Evolutionary conservation across 2,113 vertebrate genomes (phyloP).

Genomic region (Tyto alba): DNA sequence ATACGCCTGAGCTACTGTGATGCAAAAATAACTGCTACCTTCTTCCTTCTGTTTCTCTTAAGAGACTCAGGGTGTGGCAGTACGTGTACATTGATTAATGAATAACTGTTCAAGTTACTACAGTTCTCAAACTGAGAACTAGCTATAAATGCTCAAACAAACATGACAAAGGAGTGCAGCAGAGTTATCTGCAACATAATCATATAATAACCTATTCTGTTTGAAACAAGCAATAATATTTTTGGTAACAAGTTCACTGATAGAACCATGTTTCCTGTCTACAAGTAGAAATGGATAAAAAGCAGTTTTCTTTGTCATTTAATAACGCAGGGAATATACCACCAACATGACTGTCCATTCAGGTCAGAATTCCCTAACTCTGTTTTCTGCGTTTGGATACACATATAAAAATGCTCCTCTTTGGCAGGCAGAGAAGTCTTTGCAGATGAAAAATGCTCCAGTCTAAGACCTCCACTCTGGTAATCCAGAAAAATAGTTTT

Average conservation of each 20-base stretch:
- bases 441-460: neutral
- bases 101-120: neutral
- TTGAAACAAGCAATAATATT: neutral
- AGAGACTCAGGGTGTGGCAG: neutral
- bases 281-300: neutral
- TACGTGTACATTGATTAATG: neutral
- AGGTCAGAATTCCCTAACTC: neutral
- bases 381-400: neutral
- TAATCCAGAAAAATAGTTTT: neutral
- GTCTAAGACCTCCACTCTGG: neutral
- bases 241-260: neutral
- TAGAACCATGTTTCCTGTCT: neutral
- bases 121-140: neutral
- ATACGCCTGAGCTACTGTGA: neutral
- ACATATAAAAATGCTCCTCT: neutral
- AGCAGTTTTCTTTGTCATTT: neutral
- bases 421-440: neutral
- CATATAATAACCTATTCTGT: neutral
- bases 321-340: neutral
- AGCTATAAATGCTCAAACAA: neutral
- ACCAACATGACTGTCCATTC: neutral
- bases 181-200: neutral
- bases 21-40: neutral
- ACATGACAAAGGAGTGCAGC: neutral
- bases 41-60: neutral